Evolutionary conservation across 2,888 invertebrate genomes (phyloP).

Genomic region (Chalcis sispes): DNA sequence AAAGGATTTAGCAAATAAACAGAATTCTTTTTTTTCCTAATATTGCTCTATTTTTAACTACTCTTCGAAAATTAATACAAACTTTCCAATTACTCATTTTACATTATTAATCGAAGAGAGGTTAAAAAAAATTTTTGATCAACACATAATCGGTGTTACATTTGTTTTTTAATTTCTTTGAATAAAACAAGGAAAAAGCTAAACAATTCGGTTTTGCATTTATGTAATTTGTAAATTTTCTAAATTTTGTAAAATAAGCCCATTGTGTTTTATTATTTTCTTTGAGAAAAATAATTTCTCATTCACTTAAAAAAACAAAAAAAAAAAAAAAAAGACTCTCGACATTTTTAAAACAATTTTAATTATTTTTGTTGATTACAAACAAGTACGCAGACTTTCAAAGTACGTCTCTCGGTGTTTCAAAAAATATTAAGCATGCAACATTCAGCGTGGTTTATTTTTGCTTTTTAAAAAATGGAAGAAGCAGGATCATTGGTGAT

Average conservation of each 20-base stretch:
- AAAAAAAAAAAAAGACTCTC: constrained; percentile 25
- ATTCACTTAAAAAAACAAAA: too few relatives aligned
- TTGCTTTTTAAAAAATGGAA: constrained; percentile 40
- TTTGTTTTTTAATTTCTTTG: constrained; percentile 25
- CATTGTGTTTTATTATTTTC: constrained; percentile 18
- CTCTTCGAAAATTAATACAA: constrained; percentile 23
- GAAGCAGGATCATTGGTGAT: constrained; percentile 46
- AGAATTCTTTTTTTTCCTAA: constrained; percentile 41
- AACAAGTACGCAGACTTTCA: constrained; percentile 72
- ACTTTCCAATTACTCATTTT: neutral
- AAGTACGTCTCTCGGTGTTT: constrained; percentile 56
- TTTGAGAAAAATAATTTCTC: constrained; percentile 37
- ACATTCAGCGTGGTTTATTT: constrained; percentile 66
- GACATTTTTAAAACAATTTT: constrained; percentile 39
- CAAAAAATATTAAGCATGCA: constrained; percentile 67
- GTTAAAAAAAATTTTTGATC: constrained; percentile 32
- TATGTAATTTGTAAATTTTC: constrained; percentile 5
- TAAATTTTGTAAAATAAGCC: too few relatives aligned
- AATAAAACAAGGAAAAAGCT: constrained; percentile 45
- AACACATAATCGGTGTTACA: constrained; percentile 40
- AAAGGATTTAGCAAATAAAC: constrained; percentile 43
- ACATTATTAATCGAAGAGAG: constrained; percentile 36
- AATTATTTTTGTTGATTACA: constrained; percentile 63
- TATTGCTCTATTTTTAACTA: constrained; percentile 35
- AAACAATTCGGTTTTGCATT: constrained; percentile 28